Evolutionary conservation across 2,888 invertebrate species (phyloP).

Genomic region (Eutolmus rufibarbis): DNA sequence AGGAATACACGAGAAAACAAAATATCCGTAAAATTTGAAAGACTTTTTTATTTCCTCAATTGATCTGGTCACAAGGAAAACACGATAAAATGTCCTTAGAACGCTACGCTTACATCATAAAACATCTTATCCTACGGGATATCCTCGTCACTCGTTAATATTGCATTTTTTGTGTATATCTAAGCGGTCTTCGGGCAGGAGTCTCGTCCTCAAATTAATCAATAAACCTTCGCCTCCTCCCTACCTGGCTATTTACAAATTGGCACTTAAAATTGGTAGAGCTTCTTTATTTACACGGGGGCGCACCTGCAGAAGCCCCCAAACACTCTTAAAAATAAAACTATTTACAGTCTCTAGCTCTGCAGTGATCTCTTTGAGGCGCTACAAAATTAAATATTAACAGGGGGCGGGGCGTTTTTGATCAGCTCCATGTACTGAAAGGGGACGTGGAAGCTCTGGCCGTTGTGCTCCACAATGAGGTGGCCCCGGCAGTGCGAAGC

Average conservation of each 20-base stretch:
- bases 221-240: background rate
- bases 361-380: background rate
- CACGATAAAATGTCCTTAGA: background rate
- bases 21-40: background rate
- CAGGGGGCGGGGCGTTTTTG: constrained; percentile 50
- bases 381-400: constrained; percentile 49
- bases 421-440: constrained; percentile 81
- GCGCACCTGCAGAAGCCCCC: background rate
- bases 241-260: constrained; percentile 32
- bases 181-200: background rate
- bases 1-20: background rate
- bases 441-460: constrained; percentile 77
- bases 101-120: background rate
- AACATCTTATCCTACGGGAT: constrained; percentile 1
- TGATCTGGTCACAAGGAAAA: background rate
- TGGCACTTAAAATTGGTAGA: constrained; percentile 43
- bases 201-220: background rate
- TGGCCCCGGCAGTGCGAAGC: constrained; percentile 87
- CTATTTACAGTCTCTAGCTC: constrained; percentile 56
- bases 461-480: constrained; percentile 84
- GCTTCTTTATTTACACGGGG: background rate
- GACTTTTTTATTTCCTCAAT: constrained; percentile 3
- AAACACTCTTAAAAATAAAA: constrained; percentile 45
- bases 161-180: constrained; percentile 45
- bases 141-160: constrained; percentile 47